phyloP scores from a whole-genome alignment of 2,113 vertebrate genomes.

The Barnardius zonarius region DNA sequence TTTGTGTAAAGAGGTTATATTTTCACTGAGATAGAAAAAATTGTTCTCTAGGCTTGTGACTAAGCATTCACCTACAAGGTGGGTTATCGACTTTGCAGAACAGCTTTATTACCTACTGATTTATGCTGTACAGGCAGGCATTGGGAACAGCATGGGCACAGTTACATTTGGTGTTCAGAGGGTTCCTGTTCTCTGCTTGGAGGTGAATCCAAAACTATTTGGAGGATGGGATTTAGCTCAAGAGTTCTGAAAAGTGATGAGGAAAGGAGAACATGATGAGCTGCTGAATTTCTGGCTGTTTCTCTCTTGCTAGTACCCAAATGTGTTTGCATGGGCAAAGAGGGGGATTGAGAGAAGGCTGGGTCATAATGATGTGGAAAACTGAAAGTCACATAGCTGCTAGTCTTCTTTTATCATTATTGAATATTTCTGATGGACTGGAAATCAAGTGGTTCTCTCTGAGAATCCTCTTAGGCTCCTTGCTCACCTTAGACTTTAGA shows the following conservation, averaged over 20 bases:
- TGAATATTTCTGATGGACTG: background rate
- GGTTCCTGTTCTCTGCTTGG: background rate
- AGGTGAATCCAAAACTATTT: background rate
- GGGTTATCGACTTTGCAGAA: rapidly evolving
- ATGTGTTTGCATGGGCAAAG: background rate
- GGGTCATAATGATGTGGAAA: background rate
- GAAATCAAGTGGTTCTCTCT: background rate
- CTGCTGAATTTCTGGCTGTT: background rate
- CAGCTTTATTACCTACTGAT: background rate
- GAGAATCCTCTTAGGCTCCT: background rate
- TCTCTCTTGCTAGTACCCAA: background rate
- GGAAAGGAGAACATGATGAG: background rate
- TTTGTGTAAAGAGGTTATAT: background rate
- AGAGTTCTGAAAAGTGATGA: background rate
- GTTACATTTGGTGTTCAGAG: background rate
- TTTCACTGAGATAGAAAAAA: background rate
- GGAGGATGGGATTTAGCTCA: background rate
- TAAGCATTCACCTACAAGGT: background rate
- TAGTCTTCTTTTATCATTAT: background rate
- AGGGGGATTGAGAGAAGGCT: background rate
- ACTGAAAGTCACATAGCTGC: background rate
- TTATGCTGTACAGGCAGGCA: background rate
- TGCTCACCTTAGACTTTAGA: background rate
- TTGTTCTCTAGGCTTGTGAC: background rate
- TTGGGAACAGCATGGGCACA: background rate